Evolutionary conservation across 2,797 vertebrate genomes (phyloP).

Genomic region (Phrynocephalus forsythii): DNA sequence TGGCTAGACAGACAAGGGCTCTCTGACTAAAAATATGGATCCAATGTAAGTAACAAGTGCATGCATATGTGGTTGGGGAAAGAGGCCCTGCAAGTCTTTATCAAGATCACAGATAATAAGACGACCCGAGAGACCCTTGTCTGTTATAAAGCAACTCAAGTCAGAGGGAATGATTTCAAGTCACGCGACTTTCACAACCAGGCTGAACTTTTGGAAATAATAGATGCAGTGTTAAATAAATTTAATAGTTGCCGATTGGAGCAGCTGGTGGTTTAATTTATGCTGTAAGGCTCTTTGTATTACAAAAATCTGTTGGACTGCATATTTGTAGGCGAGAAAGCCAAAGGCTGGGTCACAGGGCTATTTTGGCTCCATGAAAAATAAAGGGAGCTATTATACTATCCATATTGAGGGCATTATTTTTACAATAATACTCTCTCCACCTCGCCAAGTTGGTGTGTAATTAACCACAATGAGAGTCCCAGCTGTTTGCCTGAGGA

Average conservation of each 20-base stretch:
- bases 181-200: slow-evolving; percentile 68
- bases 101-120: slow-evolving; percentile 48
- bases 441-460: slow-evolving; percentile 55
- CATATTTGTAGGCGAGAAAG: slow-evolving; percentile 67
- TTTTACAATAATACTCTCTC: slow-evolving; percentile 68
- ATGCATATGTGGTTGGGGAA: neutral
- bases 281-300: slow-evolving; percentile 64
- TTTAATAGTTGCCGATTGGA: slow-evolving; percentile 55
- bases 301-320: slow-evolving; percentile 72
- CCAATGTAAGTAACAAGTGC: neutral
- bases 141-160: slow-evolving; percentile 66
- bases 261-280: slow-evolving; percentile 71
- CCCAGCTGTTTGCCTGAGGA: slow-evolving; percentile 44
- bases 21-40: neutral
- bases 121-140: slow-evolving; percentile 54
- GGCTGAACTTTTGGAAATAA: slow-evolving; percentile 71
- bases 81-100: slow-evolving; percentile 35
- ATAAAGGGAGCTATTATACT: slow-evolving; percentile 76
- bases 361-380: slow-evolving; percentile 62
- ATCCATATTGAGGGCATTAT: slow-evolving; percentile 56
- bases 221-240: slow-evolving; percentile 70
- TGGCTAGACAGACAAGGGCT: neutral
- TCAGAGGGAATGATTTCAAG: slow-evolving; percentile 62
- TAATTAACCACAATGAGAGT: slow-evolving; percentile 70
- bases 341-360: slow-evolving; percentile 66